Percentiles rank a stretch among this genome's conserved stretches.
Conservation (phyloP, 2,797 vertebrate species). For the Apogon talboti region DNA sequence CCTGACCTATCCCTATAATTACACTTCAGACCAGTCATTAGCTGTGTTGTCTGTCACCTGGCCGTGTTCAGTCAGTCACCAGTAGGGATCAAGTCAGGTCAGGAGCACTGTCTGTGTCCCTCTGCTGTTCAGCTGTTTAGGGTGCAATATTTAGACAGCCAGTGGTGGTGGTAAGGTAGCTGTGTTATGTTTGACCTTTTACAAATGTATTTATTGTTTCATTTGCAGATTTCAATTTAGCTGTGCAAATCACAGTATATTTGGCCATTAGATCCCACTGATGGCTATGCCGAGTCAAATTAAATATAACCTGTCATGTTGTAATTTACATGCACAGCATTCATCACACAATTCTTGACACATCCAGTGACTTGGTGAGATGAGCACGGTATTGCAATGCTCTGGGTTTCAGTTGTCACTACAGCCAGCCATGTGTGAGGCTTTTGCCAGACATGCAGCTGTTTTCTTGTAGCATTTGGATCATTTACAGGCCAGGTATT, state of each 20-base stretch:
- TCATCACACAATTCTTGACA: slow-evolving; percentile 16
- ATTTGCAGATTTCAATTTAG: background rate
- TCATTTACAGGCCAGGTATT: slow-evolving; percentile 38
- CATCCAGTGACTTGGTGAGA: slow-evolving; percentile 3
- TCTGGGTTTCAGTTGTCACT: slow-evolving; percentile 18
- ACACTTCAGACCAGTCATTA: slow-evolving; percentile 58
- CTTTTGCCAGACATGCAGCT: slow-evolving; percentile 38
- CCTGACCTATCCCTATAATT: slow-evolving; percentile 62
- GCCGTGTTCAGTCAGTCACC: slow-evolving; percentile 34
- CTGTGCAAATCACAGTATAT: background rate
- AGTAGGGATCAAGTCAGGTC: slow-evolving; percentile 5
- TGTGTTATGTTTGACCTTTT: background rate
- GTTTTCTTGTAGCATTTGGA: slow-evolving; percentile 12
- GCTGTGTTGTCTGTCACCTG: slow-evolving; percentile 60
- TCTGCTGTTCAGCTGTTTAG: slow-evolving; percentile 26
- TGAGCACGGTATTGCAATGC: slow-evolving; percentile 13
- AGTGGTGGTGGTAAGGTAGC: background rate
- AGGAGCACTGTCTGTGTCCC: slow-evolving; percentile 16
- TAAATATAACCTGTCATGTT: slow-evolving; percentile 1
- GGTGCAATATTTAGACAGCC: background rate
- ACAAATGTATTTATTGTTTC: too few relatives aligned
- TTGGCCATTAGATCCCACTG: background rate
- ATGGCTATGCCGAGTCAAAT: background rate
- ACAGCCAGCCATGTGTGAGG: slow-evolving; percentile 7
- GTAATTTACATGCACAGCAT: background rate